Base-by-base conservation (phyloP, 2,888 invertebrate genomes). In the Ferrisia virgata region DNA sequence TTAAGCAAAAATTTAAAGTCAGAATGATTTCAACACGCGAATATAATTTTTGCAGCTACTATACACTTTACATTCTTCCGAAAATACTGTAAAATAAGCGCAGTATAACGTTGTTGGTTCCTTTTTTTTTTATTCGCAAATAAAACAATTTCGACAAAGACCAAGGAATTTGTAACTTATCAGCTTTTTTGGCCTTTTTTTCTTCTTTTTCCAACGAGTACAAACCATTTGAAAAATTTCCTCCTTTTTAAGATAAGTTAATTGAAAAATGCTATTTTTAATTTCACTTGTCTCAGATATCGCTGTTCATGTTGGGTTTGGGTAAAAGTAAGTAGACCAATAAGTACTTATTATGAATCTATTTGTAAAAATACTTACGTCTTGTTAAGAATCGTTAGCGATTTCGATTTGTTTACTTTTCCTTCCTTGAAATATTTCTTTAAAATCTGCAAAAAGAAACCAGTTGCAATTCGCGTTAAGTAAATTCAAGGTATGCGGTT, bases 341-440 rank as follows among this genome's bases (percentile, higher is more conserved):
- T n/a, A n/a, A n/a, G n/a, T n/a, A n/a, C n/a, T n/a, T n/a, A n/a
- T n/a, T n/a, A n/a, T n/a, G n/a, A n/a, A n/a, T n/a, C n/a, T n/a
- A n/a, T n/a, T n/a, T n/a, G n/a, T n/a, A n/a, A n/a, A n/a, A n/a
- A 15, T 28, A 72, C 72, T 72, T 33, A 72, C 72, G 72, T 33
- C 33, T 18, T 22, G 13, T 72, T 72, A 72, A 72, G 72, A 72
- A 72, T 72, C 36, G 33, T 72, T 2, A 33, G 72, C 36, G n/a
- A 33, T 36, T 33, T 72, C 3, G 33, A n/a, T n/a, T 72, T 72
- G 8, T 2, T 3, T 11, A 6, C 2, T 33, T 72, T 72, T 33
- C 28, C 72, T 72, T 72, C 72, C n/a, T 36, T 72, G n/a, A 72
- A 72, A 18, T 72, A 72, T 33, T 72, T 72, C n/a, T 36, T 72